These are phyloP conservation scores for Plectropomus leopardus DNA, from an alignment of 2,113 vertebrate genomes.

Conservation along the genomic window DNA sequence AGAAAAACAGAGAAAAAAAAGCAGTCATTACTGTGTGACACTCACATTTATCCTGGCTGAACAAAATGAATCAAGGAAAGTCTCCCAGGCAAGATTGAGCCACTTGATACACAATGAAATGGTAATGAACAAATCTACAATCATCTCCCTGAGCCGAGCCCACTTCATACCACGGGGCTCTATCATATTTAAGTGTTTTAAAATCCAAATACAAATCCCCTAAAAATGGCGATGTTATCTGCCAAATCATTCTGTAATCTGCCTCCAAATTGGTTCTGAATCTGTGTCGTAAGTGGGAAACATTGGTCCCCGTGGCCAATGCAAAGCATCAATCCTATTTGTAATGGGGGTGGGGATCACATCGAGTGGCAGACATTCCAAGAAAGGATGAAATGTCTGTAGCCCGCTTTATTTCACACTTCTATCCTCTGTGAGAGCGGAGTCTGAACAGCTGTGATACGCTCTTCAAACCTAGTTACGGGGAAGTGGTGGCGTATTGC, in stretches of 20 bases:
- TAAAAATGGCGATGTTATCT: slow-evolving; percentile 80
- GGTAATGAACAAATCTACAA: slow-evolving; percentile 73
- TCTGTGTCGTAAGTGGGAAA: slow-evolving; percentile 72
- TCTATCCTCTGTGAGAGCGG: slow-evolving; percentile 58
- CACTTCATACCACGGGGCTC: slow-evolving; percentile 65
- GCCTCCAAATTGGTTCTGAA: slow-evolving; percentile 82
- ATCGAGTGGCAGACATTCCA: slow-evolving; percentile 63
- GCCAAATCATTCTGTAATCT: slow-evolving; percentile 84
- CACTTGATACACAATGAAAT: slow-evolving; percentile 77
- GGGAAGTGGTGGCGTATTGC: slow-evolving; percentile 57
- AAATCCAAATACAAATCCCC: slow-evolving; percentile 81
- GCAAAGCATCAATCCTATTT: slow-evolving; percentile 80
- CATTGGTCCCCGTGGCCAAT: slow-evolving; percentile 75
- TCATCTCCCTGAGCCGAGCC: slow-evolving; percentile 54
- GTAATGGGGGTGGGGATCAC: slow-evolving; percentile 72
- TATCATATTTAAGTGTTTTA: slow-evolving; percentile 79
- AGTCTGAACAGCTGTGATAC: slow-evolving; percentile 71
- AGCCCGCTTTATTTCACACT: slow-evolving; percentile 80
- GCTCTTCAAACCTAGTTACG: slow-evolving; percentile 72
- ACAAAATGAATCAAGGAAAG: slow-evolving; percentile 60
- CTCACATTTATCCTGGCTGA: slow-evolving; percentile 52
- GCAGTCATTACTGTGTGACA: slow-evolving; percentile 30
- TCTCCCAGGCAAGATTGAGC: slow-evolving; percentile 69
- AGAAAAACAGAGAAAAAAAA: slow-evolving; percentile 21
- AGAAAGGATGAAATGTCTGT: slow-evolving; percentile 69